A percentile compares a stretch with the other conserved stretches of the same genome.
These are phyloP conservation scores for Leptinotarsa texana DNA, from an alignment of 1,140 invertebrate species.

Conservation along the genomic window DNA sequence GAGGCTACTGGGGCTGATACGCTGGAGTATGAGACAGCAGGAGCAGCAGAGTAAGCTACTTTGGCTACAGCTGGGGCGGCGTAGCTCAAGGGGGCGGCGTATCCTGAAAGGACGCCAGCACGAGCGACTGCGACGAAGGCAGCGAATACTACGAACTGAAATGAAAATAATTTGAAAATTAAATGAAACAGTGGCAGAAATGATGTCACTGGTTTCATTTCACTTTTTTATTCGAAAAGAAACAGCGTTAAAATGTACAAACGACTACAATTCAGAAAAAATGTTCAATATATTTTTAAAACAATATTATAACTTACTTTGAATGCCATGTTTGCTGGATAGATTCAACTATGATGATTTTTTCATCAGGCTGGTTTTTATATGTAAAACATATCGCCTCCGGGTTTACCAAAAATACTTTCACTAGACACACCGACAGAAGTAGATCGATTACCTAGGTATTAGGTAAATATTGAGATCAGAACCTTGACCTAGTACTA, in stretches of 20 bases:
- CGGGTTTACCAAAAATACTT: neutral
- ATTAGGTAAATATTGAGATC: neutral
- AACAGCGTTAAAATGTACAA: too few relatives aligned
- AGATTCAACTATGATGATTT: neutral
- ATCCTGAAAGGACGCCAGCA: conserved; percentile 44
- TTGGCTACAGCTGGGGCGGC: conserved; percentile 29
- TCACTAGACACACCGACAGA: neutral
- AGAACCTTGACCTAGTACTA: neutral
- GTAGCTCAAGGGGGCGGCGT: conserved; percentile 43
- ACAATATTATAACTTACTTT: neutral
- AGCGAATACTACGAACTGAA: conserved; percentile 27
- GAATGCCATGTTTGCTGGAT: neutral
- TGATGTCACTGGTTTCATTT: too few relatives aligned
- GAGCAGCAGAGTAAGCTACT: conserved; percentile 48
- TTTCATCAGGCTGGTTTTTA: neutral
- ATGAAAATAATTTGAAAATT: conserved; percentile 2
- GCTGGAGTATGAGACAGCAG: conserved; percentile 49
- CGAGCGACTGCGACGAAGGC: conserved; percentile 27
- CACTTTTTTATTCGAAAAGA: too few relatives aligned
- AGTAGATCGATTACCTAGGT: neutral
- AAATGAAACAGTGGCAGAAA: neutral
- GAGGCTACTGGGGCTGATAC: conserved; percentile 23
- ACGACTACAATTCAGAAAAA: neutral
- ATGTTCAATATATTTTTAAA: neutral
- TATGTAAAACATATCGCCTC: neutral